Evolutionary conservation across 2,797 vertebrate genomes (phyloP), one percentile per base, ranked within the genome.

Genomic region (Hoplostethus mediterraneus): DNA sequence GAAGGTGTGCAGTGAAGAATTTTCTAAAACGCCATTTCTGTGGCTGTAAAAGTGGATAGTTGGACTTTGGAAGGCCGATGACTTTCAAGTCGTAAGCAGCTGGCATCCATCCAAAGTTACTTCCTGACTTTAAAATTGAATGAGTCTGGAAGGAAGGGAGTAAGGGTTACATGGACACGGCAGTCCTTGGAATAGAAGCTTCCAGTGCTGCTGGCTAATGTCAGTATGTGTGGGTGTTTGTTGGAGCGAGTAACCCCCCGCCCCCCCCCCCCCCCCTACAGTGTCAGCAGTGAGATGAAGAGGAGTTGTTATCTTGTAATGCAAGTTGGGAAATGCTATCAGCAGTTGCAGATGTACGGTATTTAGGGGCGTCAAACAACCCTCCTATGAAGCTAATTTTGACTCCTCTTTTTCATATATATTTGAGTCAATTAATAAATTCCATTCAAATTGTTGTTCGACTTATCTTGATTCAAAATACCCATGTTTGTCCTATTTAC

Each of bases 221-320:
- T 55, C 33, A 0, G 21, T 9, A 12, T 71, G 61, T 57, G 66
- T 69, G 78, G 47, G 82, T 73, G 67, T 79, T 63, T 42, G 30
- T 21, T 45, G n/a, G 6, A 14, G 33, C 31, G 71, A 44, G 53
- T 25, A 33, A 47, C 16, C 9, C 10, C 21, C 21, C 16, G 4
- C 10, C 3, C 42, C 49, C 16, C 9, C 10, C 21, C 21, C 16
- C 9, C 10, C 3, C 42, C 49, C 25, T 28, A 16, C 47, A 13
- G 62, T 66, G 54, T 45, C 67, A 68, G 68, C 73, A 47, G 68
- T 44, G 79, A 76, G 58, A 68, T 79, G 59, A 67, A 62, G 65
- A 56, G 74, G 65, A 56, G 74, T 74, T 85, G 76, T 92, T 94
- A 93, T 93, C 92, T 85, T 5, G 36, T 63, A 33, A 17, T 44